Base-by-base conservation (phyloP, 2,888 invertebrate genomes). In the Ctena decussata region DNA sequence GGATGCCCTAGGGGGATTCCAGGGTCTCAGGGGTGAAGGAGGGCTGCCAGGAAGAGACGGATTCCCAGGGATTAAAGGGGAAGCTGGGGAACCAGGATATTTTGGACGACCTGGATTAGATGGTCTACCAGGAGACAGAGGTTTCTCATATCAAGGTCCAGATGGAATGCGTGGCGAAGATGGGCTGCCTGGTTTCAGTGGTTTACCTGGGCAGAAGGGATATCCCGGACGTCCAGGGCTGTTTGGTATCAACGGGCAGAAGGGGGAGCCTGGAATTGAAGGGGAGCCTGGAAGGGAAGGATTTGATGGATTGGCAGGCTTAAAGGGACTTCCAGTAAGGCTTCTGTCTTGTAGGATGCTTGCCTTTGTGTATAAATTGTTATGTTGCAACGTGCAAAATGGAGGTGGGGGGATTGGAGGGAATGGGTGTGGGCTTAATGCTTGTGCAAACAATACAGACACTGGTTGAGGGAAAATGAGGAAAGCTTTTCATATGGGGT, bases 141-240 rank as follows among this genome's bases (percentile, higher is more conserved):
- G 93, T 8, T 77, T 57, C 3, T 81, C 85, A 27, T 92, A 75
- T 41, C 53, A 71, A 35, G 89, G 78, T 84, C 89, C 41, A 15
- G 75, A 69, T 70, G 86, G 93, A n/a, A 35, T 41, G 21, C 75
- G 81, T 27, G 93, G 92, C 11, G 75, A 90, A n/a, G 89, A 89
- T 37, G 98, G 98, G 82, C 41, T 88, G 0, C 81, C 84, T 15
- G 84, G 85, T 18, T 37, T 86, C 3, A 44, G 80, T 53, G 91
- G 91, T 83, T 65, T 39, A 18, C 35, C n/a, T 1, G 92, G 84
- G 21, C 74, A 82, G 41, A 77, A 80, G 21, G 89, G 89, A 69
- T 83, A 84, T 41, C 72, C 46, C 15, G 87, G 87, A 37, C 46
- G 72, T n/a, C 35, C 93, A 53, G 96, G 96, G 82, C 90, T 89